Conservation (phyloP, 2,113 vertebrate genomes). For the Gallinago undulata region DNA sequence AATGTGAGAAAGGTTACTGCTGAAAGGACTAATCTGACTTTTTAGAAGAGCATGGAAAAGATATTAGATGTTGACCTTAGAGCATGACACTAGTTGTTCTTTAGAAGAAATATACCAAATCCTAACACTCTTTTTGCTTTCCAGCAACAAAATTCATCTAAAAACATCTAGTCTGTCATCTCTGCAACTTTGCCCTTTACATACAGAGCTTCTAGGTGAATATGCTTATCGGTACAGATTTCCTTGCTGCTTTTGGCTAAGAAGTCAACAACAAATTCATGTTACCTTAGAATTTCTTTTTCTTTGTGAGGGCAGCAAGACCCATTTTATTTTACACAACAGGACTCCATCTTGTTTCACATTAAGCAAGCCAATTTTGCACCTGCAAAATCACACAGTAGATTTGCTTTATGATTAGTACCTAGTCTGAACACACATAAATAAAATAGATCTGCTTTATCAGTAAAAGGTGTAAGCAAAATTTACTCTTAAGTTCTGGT, state of each 20-base stretch:
- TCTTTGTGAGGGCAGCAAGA: background rate
- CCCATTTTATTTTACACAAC: background rate
- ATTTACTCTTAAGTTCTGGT: background rate
- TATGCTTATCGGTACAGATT: background rate
- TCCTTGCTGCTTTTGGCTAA: background rate
- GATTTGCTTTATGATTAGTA: background rate
- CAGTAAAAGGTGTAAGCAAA: background rate
- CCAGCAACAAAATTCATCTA: constrained; percentile 33
- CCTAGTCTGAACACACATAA: background rate
- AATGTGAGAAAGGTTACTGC: constrained; percentile 65
- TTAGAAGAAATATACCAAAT: background rate
- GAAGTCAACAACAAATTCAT: background rate
- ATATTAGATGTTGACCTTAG: constrained; percentile 34
- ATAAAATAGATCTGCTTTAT: background rate
- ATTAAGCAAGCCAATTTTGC: background rate
- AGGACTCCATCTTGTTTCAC: background rate
- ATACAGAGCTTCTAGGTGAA: background rate
- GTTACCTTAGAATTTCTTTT: background rate
- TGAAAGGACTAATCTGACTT: constrained; percentile 29
- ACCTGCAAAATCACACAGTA: background rate
- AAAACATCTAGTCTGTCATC: constrained; percentile 43
- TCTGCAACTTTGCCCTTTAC: constrained; percentile 54
- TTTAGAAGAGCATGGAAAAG: constrained; percentile 22
- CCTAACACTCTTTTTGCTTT: constrained; percentile 16
- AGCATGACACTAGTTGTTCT: background rate